Evolutionary conservation across 1,140 invertebrate species (phyloP).

Genomic region (Epicauta chinensis): DNA sequence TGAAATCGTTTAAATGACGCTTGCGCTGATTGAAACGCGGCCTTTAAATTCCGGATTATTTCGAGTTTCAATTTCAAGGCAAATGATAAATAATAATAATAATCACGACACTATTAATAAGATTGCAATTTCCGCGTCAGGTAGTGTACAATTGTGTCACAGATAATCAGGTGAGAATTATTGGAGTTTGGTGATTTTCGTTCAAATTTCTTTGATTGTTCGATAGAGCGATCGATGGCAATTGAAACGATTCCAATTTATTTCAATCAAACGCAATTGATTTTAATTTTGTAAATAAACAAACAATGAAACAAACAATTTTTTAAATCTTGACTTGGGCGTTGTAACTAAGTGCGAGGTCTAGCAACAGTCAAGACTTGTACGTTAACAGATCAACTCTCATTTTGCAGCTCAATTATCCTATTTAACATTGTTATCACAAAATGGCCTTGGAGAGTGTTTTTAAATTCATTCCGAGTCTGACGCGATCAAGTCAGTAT

Average conservation of each 20-base stretch:
- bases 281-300: slow-evolving; percentile 55
- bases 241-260: background rate
- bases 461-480: no score
- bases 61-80: background rate
- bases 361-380: no score
- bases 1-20: slow-evolving; percentile 13
- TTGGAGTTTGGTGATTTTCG: background rate
- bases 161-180: no score
- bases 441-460: no score
- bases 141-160: no score
- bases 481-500: no score
- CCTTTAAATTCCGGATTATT: slow-evolving; percentile 1
- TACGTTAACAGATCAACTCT: no score
- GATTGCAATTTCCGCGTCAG: no score
- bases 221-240: no score
- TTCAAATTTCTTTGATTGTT: background rate
- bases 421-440: no score
- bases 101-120: background rate
- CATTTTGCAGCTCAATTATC: no score
- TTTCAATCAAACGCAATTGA: slow-evolving; percentile 16
- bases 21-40: slow-evolving; percentile 7
- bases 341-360: no score
- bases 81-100: background rate
- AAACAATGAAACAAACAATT: slow-evolving; percentile 54
- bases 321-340: slow-evolving; percentile 24